Evolutionary conservation across 2,113 vertebrate genomes (phyloP).

Genomic region (Thunnus maccoyii): DNA sequence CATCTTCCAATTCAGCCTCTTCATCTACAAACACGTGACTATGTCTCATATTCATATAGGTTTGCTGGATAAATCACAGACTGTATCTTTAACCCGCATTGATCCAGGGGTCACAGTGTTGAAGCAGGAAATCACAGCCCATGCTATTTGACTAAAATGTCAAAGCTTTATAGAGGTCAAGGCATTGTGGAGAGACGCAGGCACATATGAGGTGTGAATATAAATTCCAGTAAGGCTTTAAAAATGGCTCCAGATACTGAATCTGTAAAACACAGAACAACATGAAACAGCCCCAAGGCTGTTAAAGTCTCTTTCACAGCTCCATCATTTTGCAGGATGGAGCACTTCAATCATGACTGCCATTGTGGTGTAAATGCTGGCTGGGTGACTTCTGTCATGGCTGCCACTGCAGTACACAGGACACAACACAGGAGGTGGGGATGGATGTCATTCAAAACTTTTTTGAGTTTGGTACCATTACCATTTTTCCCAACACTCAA

Average conservation of each 20-base stretch:
- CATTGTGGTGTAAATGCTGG: constrained; percentile 9
- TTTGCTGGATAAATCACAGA: constrained; percentile 41
- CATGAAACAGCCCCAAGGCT: constrained; percentile 23
- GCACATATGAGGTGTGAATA: constrained; percentile 48
- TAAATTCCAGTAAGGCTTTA: constrained; percentile 19
- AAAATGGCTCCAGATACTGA: constrained; percentile 16
- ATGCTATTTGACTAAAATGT: constrained; percentile 76
- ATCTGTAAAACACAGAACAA: constrained; percentile 47
- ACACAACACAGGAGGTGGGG: neutral
- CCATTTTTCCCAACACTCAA: too few relatives aligned
- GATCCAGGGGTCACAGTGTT: constrained; percentile 55
- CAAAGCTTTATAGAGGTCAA: constrained; percentile 72
- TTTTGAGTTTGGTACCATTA: too few relatives aligned
- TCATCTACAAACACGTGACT: neutral
- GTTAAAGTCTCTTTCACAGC: constrained; percentile 43
- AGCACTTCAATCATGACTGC: constrained; percentile 24
- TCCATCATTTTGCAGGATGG: constrained; percentile 24
- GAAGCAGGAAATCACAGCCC: constrained; percentile 58
- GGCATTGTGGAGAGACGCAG: constrained; percentile 30
- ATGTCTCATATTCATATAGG: constrained; percentile 3
- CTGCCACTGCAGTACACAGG: too few relatives aligned
- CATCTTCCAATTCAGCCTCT: neutral
- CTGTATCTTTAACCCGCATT: constrained; percentile 64
- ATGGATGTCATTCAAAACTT: neutral
- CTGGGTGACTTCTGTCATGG: neutral